Percentiles rank a stretch among this genome's conserved stretches.
These are phyloP conservation scores for Rhodeus uyekii DNA, from an alignment of 2,797 vertebrate species.

Conservation along the genomic window DNA sequence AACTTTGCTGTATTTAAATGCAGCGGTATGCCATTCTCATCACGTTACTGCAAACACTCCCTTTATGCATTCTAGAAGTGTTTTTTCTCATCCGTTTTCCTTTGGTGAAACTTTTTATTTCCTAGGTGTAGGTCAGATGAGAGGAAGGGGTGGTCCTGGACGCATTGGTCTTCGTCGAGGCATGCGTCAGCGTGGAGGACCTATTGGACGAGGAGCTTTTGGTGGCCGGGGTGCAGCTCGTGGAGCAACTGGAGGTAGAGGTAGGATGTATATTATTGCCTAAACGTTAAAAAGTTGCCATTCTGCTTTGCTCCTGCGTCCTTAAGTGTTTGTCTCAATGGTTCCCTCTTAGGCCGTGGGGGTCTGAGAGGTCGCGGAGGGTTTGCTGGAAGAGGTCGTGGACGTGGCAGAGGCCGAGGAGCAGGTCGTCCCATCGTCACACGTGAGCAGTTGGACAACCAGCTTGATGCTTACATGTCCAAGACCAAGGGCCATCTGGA, in stretches of 20 bases:
- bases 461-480: conserved; percentile 97
- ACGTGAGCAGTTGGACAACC: conserved; percentile 95
- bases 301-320: background rate
- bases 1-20: background rate
- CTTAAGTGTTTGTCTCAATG: background rate
- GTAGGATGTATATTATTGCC: conserved; percentile 60
- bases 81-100: background rate
- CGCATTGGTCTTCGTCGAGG: conserved; percentile 84
- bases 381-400: conserved; percentile 83
- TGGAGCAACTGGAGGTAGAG: conserved; percentile 83
- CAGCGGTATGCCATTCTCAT: too few relatives aligned
- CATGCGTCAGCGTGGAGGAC: conserved; percentile 81
- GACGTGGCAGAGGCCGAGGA: conserved; percentile 85
- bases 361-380: conserved; percentile 88
- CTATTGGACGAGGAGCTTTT: conserved; percentile 80
- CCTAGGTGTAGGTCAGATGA: conserved; percentile 79
- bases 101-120: background rate
- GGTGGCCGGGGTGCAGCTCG: conserved; percentile 78
- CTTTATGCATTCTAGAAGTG: background rate
- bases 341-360: conserved; percentile 77
- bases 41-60: background rate
- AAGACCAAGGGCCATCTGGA: conserved; percentile 97
- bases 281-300: background rate
- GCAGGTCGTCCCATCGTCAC: conserved; percentile 78
- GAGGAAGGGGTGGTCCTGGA: conserved; percentile 82